Conservation (phyloP, 2,113 vertebrate species). For the Conger conger region DNA sequence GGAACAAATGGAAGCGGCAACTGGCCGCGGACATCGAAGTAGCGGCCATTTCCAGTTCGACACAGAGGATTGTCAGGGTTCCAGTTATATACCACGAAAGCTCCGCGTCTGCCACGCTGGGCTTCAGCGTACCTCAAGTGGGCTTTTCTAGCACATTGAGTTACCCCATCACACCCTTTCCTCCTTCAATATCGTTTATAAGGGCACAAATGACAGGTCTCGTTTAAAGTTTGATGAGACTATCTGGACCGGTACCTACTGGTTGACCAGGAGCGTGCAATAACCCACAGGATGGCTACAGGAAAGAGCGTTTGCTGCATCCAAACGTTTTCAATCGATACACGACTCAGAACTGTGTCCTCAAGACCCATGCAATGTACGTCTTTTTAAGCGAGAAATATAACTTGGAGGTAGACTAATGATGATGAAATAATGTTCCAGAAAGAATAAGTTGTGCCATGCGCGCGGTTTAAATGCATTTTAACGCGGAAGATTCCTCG, state of each 20-base stretch:
- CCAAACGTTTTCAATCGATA: background rate
- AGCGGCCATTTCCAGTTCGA: slow-evolving; percentile 66
- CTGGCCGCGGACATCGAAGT: slow-evolving; percentile 81
- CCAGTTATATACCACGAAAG: slow-evolving; percentile 84
- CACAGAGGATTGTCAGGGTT: slow-evolving; percentile 81
- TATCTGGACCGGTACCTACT: background rate
- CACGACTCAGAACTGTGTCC: background rate
- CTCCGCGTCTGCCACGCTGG: slow-evolving; percentile 54
- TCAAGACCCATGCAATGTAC: background rate
- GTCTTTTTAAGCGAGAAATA: background rate
- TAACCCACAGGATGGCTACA: background rate
- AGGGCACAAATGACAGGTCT: slow-evolving; percentile 83
- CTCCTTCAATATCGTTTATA: slow-evolving; percentile 74
- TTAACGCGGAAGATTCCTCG: background rate
- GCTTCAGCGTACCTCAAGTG: slow-evolving; percentile 66
- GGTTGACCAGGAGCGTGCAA: slow-evolving; percentile 11
- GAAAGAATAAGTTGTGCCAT: background rate
- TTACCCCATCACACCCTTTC: slow-evolving; percentile 77
- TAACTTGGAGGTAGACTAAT: background rate
- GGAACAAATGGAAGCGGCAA: slow-evolving; percentile 89
- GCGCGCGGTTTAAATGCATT: background rate
- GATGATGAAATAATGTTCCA: background rate
- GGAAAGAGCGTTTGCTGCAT: background rate
- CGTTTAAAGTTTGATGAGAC: slow-evolving; percentile 63
- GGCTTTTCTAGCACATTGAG: slow-evolving; percentile 72